Evolutionary conservation across 2,113 vertebrate genomes (phyloP).

Genomic region (Seriola quinqueradiata): DNA sequence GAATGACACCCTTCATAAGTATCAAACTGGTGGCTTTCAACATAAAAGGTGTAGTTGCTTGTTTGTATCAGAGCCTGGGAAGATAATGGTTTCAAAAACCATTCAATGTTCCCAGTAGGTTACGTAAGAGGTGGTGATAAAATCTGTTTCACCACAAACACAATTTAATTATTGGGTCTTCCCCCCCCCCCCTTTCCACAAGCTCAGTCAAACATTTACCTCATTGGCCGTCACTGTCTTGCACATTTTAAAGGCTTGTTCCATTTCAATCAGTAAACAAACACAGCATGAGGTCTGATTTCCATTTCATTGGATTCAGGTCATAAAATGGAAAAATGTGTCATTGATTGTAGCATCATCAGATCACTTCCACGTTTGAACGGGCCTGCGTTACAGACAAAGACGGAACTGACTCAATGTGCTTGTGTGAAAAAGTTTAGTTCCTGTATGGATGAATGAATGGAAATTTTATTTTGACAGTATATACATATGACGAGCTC

Average conservation of each 20-base stretch:
- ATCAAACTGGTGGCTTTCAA: not conserved
- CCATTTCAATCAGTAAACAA: not conserved
- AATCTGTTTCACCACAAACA: conserved; percentile 41
- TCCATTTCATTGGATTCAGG: not conserved
- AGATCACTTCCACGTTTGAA: not conserved
- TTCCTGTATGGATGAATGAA: conserved; percentile 11
- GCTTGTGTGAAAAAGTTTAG: not conserved
- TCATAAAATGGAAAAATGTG: not conserved
- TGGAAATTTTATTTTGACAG: not conserved
- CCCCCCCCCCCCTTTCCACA: not conserved
- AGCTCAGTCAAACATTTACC: conserved; percentile 1
- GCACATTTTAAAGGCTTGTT: conserved; percentile 9
- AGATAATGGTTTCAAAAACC: not conserved
- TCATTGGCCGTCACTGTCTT: not conserved
- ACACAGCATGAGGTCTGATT: not conserved
- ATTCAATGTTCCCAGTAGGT: conserved; percentile 19
- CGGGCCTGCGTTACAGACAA: not conserved
- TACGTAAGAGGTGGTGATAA: conserved; percentile 40
- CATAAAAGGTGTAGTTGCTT: not conserved
- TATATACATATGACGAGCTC: conserved; percentile 1
- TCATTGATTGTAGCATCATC: conserved; percentile 1
- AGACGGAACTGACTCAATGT: not conserved
- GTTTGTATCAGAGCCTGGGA: not conserved
- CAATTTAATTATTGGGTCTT: conserved; percentile 36
- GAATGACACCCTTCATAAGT: not conserved